Conservation (phyloP, 2,797 vertebrate genomes). For the Rhynchonycteris naso region DNA sequence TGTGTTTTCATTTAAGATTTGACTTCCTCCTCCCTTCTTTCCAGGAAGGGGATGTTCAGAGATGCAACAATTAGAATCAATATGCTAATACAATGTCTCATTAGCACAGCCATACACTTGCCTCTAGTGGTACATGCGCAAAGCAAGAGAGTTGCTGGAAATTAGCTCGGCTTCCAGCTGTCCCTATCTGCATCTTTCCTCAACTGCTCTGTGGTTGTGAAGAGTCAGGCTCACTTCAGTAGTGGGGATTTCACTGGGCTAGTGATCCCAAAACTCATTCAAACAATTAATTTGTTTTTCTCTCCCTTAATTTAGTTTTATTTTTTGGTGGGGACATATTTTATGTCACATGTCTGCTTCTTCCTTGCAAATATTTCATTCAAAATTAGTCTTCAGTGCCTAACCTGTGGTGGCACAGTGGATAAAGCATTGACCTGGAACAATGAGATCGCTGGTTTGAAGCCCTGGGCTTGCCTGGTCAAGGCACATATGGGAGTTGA, state of each 20-base stretch:
- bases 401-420: too few relatives aligned
- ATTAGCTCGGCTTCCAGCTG: conserved; percentile 27
- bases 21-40: conserved; percentile 18
- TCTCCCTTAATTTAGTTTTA: neutral
- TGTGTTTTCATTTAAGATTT: neutral
- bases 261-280: conserved; percentile 55
- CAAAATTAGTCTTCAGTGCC: conserved; percentile 8
- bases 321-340: neutral
- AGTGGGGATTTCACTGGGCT: conserved; percentile 36
- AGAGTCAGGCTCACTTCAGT: conserved; percentile 37
- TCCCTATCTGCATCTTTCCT: conserved; percentile 58
- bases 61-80: conserved; percentile 49
- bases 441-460: too few relatives aligned
- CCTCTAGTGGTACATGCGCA: conserved; percentile 43
- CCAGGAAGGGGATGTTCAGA: conserved; percentile 6
- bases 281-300: conserved; percentile 52
- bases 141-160: conserved; percentile 27
- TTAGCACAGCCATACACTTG: conserved; percentile 7
- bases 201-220: conserved; percentile 38
- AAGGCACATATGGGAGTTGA: too few relatives aligned
- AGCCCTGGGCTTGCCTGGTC: too few relatives aligned
- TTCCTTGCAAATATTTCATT: conserved; percentile 28
- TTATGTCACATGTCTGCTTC: neutral
- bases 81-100: conserved; percentile 63
- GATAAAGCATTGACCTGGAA: too few relatives aligned